Evolutionary conservation across 2,113 vertebrate species (phyloP).

Genomic region (Siniperca knerii): DNA sequence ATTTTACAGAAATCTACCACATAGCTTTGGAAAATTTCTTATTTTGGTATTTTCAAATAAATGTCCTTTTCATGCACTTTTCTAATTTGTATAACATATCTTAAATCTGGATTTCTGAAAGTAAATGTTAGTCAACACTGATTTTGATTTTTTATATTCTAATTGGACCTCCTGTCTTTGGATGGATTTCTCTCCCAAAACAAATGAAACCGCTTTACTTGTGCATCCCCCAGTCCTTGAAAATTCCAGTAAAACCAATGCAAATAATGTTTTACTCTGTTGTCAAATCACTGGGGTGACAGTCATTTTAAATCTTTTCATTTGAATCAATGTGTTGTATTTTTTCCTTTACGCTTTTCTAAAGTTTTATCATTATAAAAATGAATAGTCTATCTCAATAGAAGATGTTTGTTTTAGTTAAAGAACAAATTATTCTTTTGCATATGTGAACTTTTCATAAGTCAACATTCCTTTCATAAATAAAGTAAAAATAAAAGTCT

Average conservation of each 20-base stretch:
- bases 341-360: background rate
- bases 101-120: background rate
- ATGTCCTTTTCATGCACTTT: background rate
- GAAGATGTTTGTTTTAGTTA: background rate
- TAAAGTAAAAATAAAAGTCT: slow-evolving; percentile 28
- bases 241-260: background rate
- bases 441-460: background rate
- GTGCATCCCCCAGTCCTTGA: background rate
- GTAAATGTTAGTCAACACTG: background rate
- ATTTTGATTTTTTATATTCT: background rate
- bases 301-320: background rate
- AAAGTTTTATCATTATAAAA: background rate
- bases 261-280: background rate
- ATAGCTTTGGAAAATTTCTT: background rate
- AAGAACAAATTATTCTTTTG: background rate
- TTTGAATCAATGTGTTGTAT: background rate
- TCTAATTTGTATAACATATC: background rate
- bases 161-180: background rate
- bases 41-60: background rate
- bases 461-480: slow-evolving; percentile 1
- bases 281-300: background rate
- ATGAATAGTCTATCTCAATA: background rate
- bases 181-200: background rate
- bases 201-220: background rate
- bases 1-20: background rate